Percentiles rank a stretch among this genome's conserved stretches.
These are phyloP conservation scores for Cynoglossus semilaevis DNA, from an alignment of 2,113 vertebrate species.

Conservation along the genomic window DNA sequence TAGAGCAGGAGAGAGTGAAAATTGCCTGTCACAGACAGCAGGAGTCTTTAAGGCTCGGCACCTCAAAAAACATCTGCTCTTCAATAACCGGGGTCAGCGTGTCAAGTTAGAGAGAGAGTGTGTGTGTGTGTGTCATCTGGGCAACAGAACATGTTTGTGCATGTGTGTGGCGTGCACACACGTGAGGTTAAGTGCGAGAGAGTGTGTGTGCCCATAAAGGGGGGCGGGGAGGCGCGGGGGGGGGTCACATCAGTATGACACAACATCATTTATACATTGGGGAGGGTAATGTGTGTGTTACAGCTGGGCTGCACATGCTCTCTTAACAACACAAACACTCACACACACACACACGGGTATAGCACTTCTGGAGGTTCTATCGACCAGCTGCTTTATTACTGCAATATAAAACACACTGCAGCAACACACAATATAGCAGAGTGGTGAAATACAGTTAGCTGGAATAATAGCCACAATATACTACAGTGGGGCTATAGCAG, in stretches of 20 bases:
- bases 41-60: conserved; percentile 14
- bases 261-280: conserved; percentile 58
- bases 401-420: conserved; percentile 11
- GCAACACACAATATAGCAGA: conserved; percentile 1
- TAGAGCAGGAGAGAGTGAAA: conserved; percentile 21
- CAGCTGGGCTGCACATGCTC: conserved; percentile 56
- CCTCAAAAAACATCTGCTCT: conserved; percentile 54
- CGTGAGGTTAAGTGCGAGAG: conserved; percentile 21
- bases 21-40: conserved; percentile 19
- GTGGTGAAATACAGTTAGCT: conserved; percentile 9
- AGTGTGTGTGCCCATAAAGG: not conserved
- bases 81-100: conserved; percentile 38
- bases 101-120: conserved; percentile 19
- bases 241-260: conserved; percentile 52
- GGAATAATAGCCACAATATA: conserved; percentile 15
- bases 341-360: conserved; percentile 10
- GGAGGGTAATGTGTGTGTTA: conserved; percentile 42
- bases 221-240: not conserved
- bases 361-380: conserved; percentile 36
- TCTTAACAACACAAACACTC: conserved; percentile 1
- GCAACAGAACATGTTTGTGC: not conserved
- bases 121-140: conserved; percentile 25
- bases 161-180: not conserved
- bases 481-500: conserved; percentile 19
- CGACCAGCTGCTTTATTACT: conserved; percentile 33